phyloP scores from a whole-genome alignment of 2,113 vertebrate genomes.

The Nycticorax nycticorax region DNA sequence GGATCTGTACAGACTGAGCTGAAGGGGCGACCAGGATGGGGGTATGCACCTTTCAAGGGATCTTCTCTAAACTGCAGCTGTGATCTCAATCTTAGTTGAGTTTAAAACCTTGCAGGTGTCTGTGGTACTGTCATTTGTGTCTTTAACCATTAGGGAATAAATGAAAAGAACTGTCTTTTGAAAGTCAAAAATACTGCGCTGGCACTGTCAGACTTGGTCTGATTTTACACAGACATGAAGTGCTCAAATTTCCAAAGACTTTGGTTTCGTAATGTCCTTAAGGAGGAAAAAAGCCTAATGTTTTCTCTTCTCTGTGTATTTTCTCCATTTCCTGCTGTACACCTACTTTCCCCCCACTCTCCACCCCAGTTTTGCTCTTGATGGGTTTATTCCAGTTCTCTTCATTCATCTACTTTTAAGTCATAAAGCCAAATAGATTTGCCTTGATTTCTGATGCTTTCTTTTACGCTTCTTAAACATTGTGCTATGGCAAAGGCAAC shows the following conservation, averaged over 20 bases:
- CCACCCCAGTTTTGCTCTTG: not conserved
- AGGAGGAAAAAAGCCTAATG: not conserved
- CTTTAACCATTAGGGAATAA: not conserved
- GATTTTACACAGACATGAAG: not conserved
- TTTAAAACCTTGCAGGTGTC: not conserved
- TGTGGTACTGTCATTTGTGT: not conserved
- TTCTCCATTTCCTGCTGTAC: not conserved
- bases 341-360: no score
- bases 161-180: not conserved
- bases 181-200: not conserved
- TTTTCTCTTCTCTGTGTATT: not conserved
- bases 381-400: not conserved
- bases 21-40: not conserved
- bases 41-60: not conserved
- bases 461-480: not conserved
- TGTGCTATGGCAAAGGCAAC: not conserved
- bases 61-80: not conserved
- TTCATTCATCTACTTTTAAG: not conserved
- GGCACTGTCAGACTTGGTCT: not conserved
- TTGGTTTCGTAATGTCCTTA: not conserved
- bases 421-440: not conserved
- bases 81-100: not conserved
- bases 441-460: not conserved
- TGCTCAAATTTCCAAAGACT: not conserved
- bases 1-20: fast-evolving